phyloP scores from a whole-genome alignment of 2,888 invertebrate species.

The Lasioglossum oenotherae region DNA sequence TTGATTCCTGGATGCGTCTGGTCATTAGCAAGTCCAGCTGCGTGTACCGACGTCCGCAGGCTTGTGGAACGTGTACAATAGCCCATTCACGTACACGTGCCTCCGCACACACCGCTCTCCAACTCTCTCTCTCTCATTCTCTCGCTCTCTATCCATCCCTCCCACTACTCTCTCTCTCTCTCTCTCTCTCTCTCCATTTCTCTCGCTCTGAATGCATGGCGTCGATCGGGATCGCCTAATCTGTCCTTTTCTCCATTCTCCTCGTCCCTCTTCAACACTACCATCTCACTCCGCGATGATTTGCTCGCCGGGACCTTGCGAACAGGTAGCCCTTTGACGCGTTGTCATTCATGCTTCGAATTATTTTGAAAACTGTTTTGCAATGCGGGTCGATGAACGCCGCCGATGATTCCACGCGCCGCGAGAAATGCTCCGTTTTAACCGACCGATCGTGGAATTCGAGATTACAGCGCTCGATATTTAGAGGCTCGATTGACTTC shows the following conservation, averaged over 20 bases:
- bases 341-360: constrained; percentile 12
- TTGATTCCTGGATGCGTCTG: constrained; percentile 77
- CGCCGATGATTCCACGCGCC: not conserved
- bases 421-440: not conserved
- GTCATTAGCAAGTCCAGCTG: constrained; percentile 78
- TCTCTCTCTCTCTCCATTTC: constrained; percentile 7
- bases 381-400: not conserved
- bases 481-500: not conserved
- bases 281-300: not conserved
- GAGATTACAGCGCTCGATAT: not conserved
- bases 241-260: constrained; percentile 18
- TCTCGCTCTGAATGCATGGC: not conserved
- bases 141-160: not conserved
- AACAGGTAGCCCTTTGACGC: constrained; percentile 29
- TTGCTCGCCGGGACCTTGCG: constrained; percentile 28
- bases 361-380: constrained; percentile 5
- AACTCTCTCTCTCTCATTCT: constrained; percentile 16
- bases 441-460: not conserved
- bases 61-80: constrained; percentile 24
- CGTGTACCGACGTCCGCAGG: constrained; percentile 49
- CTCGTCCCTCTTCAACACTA: not conserved
- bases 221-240: constrained; percentile 34
- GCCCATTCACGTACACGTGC: constrained; percentile 65
- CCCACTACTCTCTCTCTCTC: constrained; percentile 8
- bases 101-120: constrained; percentile 29